phyloP scores from a whole-genome alignment of 2,797 vertebrate species.

The Chelmon rostratus region DNA sequence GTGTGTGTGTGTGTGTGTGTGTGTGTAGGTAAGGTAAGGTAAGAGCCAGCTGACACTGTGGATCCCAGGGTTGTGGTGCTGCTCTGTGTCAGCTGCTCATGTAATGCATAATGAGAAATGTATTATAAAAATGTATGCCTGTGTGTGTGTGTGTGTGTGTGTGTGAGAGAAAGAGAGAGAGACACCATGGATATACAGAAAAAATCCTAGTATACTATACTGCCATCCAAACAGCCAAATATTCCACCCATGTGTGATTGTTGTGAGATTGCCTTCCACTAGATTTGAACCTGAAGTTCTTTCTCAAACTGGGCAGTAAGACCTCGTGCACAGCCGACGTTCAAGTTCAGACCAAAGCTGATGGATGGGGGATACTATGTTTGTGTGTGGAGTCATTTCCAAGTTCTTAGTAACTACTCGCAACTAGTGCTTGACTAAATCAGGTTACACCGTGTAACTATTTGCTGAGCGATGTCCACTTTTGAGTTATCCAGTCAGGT shows the following conservation, averaged over 20 bases:
- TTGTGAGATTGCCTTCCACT: not conserved
- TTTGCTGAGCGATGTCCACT: no score
- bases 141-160: slow-evolving; percentile 13
- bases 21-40: slow-evolving; percentile 11
- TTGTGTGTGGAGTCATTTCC: not conserved
- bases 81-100: slow-evolving; percentile 63
- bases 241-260: not conserved
- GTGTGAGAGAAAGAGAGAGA: not conserved
- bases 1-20: slow-evolving; percentile 19
- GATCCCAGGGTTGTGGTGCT: slow-evolving; percentile 48
- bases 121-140: not conserved
- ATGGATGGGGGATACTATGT: not conserved
- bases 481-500: no score
- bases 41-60: slow-evolving; percentile 37
- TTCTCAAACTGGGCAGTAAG: not conserved
- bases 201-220: not conserved
- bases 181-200: not conserved
- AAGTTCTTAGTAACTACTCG: not conserved
- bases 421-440: no score
- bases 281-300: not conserved
- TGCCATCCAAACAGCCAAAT: not conserved
- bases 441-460: no score
- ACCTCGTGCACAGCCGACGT: not conserved
- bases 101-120: slow-evolving; percentile 55
- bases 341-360: no score